Evolutionary conservation across 2,113 vertebrate genomes (phyloP).

Genomic region (Oryzias javanicus): DNA sequence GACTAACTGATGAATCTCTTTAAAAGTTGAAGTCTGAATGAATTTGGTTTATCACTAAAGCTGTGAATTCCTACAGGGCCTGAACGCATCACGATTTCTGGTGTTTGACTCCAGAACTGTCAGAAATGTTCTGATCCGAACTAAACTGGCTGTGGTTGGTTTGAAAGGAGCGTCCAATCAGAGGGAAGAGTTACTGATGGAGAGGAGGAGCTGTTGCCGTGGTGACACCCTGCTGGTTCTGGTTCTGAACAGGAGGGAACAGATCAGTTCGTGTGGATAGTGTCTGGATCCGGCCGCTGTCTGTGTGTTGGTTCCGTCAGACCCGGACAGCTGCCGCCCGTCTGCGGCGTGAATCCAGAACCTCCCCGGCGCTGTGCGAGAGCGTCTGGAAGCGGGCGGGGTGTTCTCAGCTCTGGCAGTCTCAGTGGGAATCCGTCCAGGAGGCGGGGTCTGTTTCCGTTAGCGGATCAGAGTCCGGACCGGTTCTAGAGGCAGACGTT

Average conservation of each 20-base stretch:
- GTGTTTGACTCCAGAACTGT: too few species aligned
- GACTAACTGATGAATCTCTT: too few species aligned
- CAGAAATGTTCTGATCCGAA: too few species aligned
- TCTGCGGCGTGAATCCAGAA: slow-evolving; percentile 26
- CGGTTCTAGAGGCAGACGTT: slow-evolving; percentile 89
- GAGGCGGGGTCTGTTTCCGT: slow-evolving; percentile 29
- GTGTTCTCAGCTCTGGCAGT: slow-evolving; percentile 35
- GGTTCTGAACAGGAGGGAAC: slow-evolving; percentile 86
- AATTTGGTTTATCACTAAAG: too few species aligned
- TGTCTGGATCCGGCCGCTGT: slow-evolving; percentile 19
- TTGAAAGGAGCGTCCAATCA: neutral
- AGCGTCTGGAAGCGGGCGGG: neutral
- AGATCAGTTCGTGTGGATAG: slow-evolving; percentile 66
- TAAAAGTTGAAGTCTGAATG: too few species aligned
- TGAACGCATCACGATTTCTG: too few species aligned
- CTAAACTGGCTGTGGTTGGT: too few species aligned
- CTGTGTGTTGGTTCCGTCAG: slow-evolving; percentile 39
- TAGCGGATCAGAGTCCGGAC: slow-evolving; percentile 7
- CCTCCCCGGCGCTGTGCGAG: too few species aligned
- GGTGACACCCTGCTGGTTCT: slow-evolving; percentile 85
- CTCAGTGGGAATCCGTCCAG: slow-evolving; percentile 37
- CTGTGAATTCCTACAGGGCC: too few species aligned
- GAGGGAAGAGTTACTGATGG: neutral
- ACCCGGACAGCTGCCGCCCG: too few species aligned
- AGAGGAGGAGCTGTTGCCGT: slow-evolving; percentile 34